Evolutionary conservation across 2,113 vertebrate genomes (phyloP).

Genomic region (Theropithecus gelada): DNA sequence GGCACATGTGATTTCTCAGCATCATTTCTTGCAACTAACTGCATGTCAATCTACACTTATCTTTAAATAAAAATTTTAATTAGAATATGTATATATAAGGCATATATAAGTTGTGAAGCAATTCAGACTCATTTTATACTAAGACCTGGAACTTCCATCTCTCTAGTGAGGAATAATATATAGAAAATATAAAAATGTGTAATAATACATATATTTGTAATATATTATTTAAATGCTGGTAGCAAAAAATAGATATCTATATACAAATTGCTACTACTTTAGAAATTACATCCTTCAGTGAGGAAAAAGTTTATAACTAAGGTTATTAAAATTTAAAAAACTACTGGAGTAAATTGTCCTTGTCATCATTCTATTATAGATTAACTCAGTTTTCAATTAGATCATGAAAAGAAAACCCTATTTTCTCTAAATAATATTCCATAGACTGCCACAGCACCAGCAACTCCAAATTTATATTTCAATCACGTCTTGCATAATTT

Average conservation of each 20-base stretch:
- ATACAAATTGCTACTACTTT: neutral
- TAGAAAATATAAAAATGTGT: neutral
- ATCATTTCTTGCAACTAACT: neutral
- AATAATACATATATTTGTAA: neutral
- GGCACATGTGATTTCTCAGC: neutral
- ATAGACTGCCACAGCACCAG: neutral
- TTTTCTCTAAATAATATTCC: neutral
- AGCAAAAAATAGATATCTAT: neutral
- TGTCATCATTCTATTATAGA: neutral
- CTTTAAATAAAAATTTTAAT: neutral
- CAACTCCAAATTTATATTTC: neutral
- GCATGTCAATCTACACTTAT: neutral
- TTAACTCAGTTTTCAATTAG: neutral
- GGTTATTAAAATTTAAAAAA: neutral
- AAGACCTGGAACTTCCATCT: neutral
- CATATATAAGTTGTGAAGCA: neutral
- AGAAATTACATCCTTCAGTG: neutral
- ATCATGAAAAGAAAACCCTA: neutral
- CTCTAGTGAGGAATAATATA: neutral
- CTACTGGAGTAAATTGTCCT: neutral
- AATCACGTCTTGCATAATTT: neutral
- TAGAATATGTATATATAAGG: neutral
- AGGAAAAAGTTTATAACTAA: neutral
- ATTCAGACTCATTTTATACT: neutral
- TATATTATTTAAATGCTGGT: neutral